Conservation (phyloP, 2,797 vertebrate genomes). For the Gymnopithys bicolor region DNA sequence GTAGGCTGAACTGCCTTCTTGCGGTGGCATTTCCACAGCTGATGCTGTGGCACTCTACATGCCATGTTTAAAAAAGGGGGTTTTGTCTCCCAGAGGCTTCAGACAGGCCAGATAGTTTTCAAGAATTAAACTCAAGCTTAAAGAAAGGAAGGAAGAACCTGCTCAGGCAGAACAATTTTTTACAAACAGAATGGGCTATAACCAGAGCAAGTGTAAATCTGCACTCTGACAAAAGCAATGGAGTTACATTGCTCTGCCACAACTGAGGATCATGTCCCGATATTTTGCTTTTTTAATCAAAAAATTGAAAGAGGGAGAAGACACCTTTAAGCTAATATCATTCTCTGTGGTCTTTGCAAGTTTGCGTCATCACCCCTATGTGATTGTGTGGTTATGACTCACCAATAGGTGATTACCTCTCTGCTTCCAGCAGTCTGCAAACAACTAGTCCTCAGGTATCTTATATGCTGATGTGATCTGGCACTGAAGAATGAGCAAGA, state of each 20-base stretch:
- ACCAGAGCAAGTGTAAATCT: background rate
- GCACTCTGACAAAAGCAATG: background rate
- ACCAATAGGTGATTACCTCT: background rate
- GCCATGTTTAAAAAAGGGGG: background rate
- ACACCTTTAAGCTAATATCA: background rate
- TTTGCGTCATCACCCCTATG: background rate
- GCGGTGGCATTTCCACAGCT: background rate
- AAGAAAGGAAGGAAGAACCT: background rate
- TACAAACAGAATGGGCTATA: background rate
- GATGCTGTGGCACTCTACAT: background rate
- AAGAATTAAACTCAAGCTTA: background rate
- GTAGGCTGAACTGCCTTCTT: background rate
- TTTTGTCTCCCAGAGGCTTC: background rate
- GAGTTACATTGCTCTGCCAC: background rate
- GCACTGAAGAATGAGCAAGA: conserved; percentile 14
- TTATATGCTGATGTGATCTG: background rate
- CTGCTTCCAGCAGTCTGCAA: background rate
- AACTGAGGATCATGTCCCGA: background rate
- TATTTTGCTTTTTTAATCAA: background rate
- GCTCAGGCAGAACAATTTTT: background rate
- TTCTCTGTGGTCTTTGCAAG: background rate
- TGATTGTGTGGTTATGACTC: background rate
- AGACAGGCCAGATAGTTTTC: background rate
- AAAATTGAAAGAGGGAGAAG: background rate
- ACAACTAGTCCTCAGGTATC: background rate